These are phyloP conservation scores for Macaria notata DNA, from an alignment of 2,888 invertebrate species.

Conservation along the genomic window DNA sequence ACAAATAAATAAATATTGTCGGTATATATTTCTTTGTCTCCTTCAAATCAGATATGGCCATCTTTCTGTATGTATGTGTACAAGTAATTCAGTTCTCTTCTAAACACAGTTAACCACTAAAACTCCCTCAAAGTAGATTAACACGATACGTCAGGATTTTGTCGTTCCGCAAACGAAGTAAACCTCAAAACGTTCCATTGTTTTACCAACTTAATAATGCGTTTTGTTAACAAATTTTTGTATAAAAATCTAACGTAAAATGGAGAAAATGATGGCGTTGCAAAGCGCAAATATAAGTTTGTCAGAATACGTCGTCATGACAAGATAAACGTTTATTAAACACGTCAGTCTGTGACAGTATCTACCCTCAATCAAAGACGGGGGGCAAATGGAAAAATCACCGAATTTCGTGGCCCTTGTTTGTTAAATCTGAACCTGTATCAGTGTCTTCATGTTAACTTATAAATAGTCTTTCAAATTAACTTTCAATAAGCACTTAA, in stretches of 20 bases:
- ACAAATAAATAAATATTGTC: too few species aligned
- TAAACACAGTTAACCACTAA: slow-evolving; percentile 1
- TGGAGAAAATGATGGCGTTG: slow-evolving; percentile 14
- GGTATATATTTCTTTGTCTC: too few species aligned
- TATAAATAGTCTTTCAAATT: too few species aligned
- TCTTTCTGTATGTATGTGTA: too few species aligned
- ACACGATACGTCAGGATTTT: slow-evolving; percentile 22
- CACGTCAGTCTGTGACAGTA: slow-evolving; percentile 73
- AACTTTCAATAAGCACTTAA: too few species aligned
- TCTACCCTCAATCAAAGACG: slow-evolving; percentile 70
- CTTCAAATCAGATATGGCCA: too few species aligned
- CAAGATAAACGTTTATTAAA: slow-evolving; percentile 78
- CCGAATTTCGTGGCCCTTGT: slow-evolving; percentile 29
- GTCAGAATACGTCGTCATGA: slow-evolving; percentile 43
- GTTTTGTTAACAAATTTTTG: neutral
- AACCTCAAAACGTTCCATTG: slow-evolving; percentile 1
- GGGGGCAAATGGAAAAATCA: slow-evolving; percentile 62
- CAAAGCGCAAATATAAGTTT: slow-evolving; percentile 32
- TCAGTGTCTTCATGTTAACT: too few species aligned
- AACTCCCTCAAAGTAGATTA: slow-evolving; percentile 17
- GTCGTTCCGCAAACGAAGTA: slow-evolving; percentile 15
- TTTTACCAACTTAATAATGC: slow-evolving; percentile 4
- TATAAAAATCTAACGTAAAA: neutral
- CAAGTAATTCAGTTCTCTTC: too few species aligned
- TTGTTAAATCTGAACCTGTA: slow-evolving; percentile 14